Evolutionary conservation across 2,888 invertebrate genomes (phyloP).

Genomic region (Cantharis nigra): DNA sequence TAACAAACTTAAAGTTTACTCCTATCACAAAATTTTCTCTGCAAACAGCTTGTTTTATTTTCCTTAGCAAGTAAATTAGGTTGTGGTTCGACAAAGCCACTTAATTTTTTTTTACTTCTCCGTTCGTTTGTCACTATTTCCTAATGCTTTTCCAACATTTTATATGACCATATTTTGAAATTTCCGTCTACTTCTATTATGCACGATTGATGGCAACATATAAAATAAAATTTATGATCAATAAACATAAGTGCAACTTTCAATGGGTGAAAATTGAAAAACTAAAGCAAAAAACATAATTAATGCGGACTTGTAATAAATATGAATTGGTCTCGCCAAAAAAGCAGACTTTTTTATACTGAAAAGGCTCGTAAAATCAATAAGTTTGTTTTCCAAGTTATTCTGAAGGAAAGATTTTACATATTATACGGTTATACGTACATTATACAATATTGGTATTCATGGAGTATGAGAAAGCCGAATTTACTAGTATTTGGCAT

Average conservation of each 20-base stretch:
- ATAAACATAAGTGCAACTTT: background rate
- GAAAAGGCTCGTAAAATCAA: background rate
- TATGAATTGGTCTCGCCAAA: background rate
- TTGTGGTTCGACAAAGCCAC: background rate
- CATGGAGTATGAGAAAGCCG: constrained; percentile 12
- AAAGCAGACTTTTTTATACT: background rate
- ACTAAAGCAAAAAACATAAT: background rate
- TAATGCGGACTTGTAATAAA: background rate
- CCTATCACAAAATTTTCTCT: background rate
- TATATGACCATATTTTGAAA: background rate
- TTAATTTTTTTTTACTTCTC: background rate
- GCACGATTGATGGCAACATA: background rate
- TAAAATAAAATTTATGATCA: background rate
- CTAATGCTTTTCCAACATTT: background rate
- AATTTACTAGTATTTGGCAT: constrained; percentile 11
- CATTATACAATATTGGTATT: constrained; percentile 13
- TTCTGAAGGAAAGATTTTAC: background rate
- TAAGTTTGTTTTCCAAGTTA: background rate
- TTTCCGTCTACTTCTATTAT: background rate
- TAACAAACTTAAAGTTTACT: background rate
- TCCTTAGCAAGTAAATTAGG: background rate
- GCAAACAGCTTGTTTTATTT: background rate
- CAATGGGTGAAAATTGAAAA: background rate
- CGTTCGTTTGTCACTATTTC: background rate
- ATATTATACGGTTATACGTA: background rate